Percentiles rank a stretch among this genome's conserved stretches.
These are phyloP conservation scores for Tiliqua scincoides DNA, from an alignment of 2,113 vertebrate species.

Conservation along the genomic window DNA sequence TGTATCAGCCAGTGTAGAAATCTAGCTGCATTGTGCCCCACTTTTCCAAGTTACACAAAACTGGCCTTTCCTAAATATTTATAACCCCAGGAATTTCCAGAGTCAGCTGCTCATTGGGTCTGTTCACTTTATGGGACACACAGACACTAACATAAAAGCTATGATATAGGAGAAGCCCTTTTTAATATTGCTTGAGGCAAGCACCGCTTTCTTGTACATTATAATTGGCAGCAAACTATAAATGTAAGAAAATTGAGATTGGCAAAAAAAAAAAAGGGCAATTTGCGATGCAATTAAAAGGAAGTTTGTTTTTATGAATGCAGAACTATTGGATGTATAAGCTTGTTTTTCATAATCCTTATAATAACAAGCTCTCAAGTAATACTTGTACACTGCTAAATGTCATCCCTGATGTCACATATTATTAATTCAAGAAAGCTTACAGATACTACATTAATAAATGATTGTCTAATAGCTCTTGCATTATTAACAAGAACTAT, in stretches of 20 bases:
- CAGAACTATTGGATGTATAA: conserved; percentile 29
- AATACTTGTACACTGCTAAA: conserved; percentile 31
- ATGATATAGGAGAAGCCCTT: neutral
- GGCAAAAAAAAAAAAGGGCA: neutral
- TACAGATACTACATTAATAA: conserved; percentile 30
- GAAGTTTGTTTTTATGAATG: conserved; percentile 10
- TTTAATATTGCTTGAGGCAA: neutral
- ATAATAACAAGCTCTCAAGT: conserved; percentile 39
- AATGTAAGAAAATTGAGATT: neutral
- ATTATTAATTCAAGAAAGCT: conserved; percentile 7
- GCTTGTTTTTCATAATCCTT: conserved; percentile 40
- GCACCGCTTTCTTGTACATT: conserved; percentile 25
- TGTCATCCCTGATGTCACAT: neutral
- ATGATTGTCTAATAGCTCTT: conserved; percentile 40
- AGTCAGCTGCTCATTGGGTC: conserved; percentile 39
- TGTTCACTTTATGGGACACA: conserved; percentile 33
- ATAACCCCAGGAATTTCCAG: conserved; percentile 16
- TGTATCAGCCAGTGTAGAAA: conserved; percentile 41
- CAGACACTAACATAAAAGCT: conserved; percentile 11
- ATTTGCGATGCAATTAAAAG: neutral
- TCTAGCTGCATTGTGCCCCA: conserved; percentile 19
- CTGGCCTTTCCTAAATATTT: conserved; percentile 11
- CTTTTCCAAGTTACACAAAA: conserved; percentile 39
- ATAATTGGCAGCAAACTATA: neutral
- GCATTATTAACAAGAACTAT: conserved; percentile 28